These are phyloP conservation scores for Syngnathus typhle DNA, from an alignment of 2,113 vertebrate genomes.

Conservation along the genomic window DNA sequence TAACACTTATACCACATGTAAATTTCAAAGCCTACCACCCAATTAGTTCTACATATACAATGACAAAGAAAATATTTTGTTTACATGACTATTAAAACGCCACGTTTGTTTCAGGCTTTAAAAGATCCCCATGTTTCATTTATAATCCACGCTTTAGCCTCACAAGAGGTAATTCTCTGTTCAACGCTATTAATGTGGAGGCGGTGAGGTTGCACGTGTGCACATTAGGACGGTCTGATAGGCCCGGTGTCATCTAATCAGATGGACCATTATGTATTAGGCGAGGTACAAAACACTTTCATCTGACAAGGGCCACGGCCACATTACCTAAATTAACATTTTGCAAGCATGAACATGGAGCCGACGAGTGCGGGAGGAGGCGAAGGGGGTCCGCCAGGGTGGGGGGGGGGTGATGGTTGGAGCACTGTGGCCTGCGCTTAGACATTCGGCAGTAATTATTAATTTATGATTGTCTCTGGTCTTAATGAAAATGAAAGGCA, in stretches of 20 bases:
- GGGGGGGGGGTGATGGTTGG: slow-evolving; percentile 60
- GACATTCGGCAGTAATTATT: slow-evolving; percentile 99
- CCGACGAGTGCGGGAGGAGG: slow-evolving; percentile 66
- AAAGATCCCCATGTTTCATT: slow-evolving; percentile 8
- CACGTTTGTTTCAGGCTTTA: background rate
- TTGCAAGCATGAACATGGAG: slow-evolving; percentile 94
- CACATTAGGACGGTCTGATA: slow-evolving; percentile 83
- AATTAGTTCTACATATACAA: no score
- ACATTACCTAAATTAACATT: slow-evolving; percentile 99
- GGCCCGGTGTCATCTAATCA: slow-evolving; percentile 96
- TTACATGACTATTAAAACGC: background rate
- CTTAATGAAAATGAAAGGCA: slow-evolving; percentile 99
- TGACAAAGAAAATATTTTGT: no score
- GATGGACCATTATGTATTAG: slow-evolving; percentile 98
- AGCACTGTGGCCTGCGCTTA: slow-evolving; percentile 89
- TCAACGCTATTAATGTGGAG: slow-evolving; percentile 17
- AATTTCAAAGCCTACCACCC: no score
- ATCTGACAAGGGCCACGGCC: slow-evolving; percentile 88
- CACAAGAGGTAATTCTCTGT: slow-evolving; percentile 34
- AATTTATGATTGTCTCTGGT: slow-evolving; percentile 99
- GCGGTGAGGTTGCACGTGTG: slow-evolving; percentile 42
- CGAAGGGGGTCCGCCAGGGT: slow-evolving; percentile 55
- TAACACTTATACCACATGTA: no score
- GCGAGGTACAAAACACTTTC: slow-evolving; percentile 90
- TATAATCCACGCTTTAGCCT: slow-evolving; percentile 31